Conservation (phyloP, 2,797 vertebrate species). For the Sciaenops ocellatus region DNA sequence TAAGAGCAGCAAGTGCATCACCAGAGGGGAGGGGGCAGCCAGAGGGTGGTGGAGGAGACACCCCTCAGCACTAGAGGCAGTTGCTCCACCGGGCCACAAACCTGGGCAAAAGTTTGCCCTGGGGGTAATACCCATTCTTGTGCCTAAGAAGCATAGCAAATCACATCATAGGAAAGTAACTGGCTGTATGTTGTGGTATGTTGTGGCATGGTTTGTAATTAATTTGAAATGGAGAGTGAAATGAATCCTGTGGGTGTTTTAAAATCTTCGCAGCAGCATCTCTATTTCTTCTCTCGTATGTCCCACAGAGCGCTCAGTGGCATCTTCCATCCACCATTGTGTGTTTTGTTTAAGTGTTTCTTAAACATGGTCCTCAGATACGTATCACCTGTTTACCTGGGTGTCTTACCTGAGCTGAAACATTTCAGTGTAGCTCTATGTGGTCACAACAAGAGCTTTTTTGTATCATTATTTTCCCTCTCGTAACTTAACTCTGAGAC, state of each 20-base stretch:
- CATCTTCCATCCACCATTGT: background rate
- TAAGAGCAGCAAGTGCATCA: constrained; percentile 3
- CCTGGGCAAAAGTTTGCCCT: background rate
- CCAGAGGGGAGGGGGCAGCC: background rate
- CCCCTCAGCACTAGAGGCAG: background rate
- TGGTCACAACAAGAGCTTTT: constrained; percentile 2
- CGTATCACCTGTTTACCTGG: background rate
- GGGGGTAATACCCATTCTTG: background rate
- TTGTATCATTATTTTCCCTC: background rate
- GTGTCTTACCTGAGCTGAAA: background rate
- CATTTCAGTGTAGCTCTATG: background rate
- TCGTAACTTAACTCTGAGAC: background rate
- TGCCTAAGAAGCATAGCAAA: background rate
- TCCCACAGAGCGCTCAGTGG: background rate
- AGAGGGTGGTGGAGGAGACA: background rate
- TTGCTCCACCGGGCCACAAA: background rate
- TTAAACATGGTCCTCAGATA: background rate
- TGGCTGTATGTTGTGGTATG: constrained; percentile 20
- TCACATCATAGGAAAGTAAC: background rate
- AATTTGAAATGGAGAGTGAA: constrained; percentile 10
- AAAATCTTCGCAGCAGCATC: background rate
- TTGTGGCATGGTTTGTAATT: background rate
- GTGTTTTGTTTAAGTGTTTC: background rate
- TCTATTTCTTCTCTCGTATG: background rate
- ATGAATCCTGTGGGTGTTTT: background rate